phyloP scores from a whole-genome alignment of 1,140 invertebrate genomes.

The roundworm (Caenorhabditis elegans) region WBcel235 BX284605.5:1677001-1677500 shows the following conservation, averaged over 20 bases:
- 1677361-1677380: background rate
- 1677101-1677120: background rate
- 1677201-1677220: background rate
- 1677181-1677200: background rate
- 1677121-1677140: background rate
- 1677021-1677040: background rate
- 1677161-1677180: background rate
- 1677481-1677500: background rate
- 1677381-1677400: background rate
- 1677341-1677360: background rate
- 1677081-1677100: background rate
- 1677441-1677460: background rate
- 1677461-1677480: background rate
- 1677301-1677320: background rate
- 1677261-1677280: background rate
- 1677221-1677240: background rate
- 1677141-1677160: background rate
- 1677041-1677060: background rate
- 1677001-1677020: too few relatives aligned
- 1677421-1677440: background rate
- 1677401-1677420: background rate
- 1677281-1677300: background rate
- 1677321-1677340: background rate
- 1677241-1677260: background rate
- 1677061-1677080: background rate